These are phyloP conservation scores for Brachirus orientalis DNA, from an alignment of 2,113 vertebrate species.

Conservation along the genomic window DNA sequence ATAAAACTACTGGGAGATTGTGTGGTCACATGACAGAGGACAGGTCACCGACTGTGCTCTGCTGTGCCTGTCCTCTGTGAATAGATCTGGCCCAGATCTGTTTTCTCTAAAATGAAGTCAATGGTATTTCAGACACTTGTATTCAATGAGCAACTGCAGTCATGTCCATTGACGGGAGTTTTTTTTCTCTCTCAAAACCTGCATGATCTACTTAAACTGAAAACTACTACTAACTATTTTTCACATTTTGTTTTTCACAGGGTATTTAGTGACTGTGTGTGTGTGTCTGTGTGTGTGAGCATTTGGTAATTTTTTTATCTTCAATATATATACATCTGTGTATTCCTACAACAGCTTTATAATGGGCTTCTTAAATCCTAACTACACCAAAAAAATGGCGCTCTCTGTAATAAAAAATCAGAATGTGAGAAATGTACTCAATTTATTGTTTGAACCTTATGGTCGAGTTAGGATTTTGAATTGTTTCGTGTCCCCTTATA, in stretches of 20 bases:
- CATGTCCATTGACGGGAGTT: constrained; percentile 62
- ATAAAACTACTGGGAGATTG: constrained; percentile 23
- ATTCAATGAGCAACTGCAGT: constrained; percentile 69
- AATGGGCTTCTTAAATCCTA: constrained; percentile 30
- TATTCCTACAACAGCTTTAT: constrained; percentile 25
- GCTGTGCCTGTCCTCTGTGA: constrained; percentile 40
- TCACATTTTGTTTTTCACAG: constrained; percentile 47
- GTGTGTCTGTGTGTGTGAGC: constrained; percentile 1
- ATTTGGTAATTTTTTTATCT: not conserved
- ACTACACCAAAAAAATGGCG: constrained; percentile 3
- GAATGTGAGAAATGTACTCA: not conserved
- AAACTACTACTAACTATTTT: constrained; percentile 23
- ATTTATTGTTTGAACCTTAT: not conserved
- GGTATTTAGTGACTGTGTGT: constrained; percentile 25
- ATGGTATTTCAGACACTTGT: constrained; percentile 80
- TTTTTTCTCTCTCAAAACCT: constrained; percentile 54
- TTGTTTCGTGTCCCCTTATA: not conserved
- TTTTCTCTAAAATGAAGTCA: constrained; percentile 54
- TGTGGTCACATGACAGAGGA: constrained; percentile 53
- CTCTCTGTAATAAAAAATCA: not conserved
- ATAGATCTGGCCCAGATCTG: constrained; percentile 37
- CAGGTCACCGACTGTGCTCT: constrained; percentile 24
- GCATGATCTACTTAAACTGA: constrained; percentile 66
- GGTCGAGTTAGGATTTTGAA: constrained; percentile 35
- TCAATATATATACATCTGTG: not conserved